Evolutionary conservation across 2,888 invertebrate species (phyloP), one percentile per base, ranked within the genome.

Genomic region (Torymus tubicola): DNA sequence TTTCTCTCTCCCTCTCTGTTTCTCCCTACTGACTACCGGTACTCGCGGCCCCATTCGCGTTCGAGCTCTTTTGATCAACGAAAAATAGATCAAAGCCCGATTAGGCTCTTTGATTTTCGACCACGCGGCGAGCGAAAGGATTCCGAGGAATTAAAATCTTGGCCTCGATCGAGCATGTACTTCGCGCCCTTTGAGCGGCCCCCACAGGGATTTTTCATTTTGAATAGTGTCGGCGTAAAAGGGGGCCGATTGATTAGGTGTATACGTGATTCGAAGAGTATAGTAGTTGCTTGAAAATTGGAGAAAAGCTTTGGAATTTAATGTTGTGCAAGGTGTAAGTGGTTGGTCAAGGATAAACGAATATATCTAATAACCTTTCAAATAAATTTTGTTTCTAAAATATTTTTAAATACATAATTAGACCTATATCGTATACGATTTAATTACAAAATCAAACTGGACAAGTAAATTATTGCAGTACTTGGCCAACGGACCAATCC

Each of bases 21-120:
- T 42, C 42, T 42, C 42, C 42, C 8, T 8, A 42, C 8, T 8
- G 42, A 5, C 42, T 42, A 42, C 42, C 5, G 31, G 16, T 80
- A 8, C 16, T 3, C 4, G 52, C n/a, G 21, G 14, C 70, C 52
- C 42, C 72, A 72, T 72, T 68, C 16, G 53, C 12, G 50, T 42
- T 53, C 12, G 50, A 42, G 60, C 24, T 50, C 71, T 68, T 79
- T 79, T 81, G 76, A 78, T 79, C 69, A 55, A 21, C 52, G 18
- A 64, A 55, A 67, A 60, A 16, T 70, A 61, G 81, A 78, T 81
- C 67, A 81, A 72, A 75, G 73, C 68, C 73, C 76, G 68, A 77
- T 73, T 55, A 57, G 53, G 13, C 63, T 81, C 69, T 75, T 78
- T 75, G 18, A 58, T 58, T 73, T 70, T 69, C 78, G 63, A 61